A percentile compares a stretch with the other conserved stretches of the same genome.
Conservation (phyloP, 2,113 vertebrate species). For the Gallinago paraguaiae region DNA sequence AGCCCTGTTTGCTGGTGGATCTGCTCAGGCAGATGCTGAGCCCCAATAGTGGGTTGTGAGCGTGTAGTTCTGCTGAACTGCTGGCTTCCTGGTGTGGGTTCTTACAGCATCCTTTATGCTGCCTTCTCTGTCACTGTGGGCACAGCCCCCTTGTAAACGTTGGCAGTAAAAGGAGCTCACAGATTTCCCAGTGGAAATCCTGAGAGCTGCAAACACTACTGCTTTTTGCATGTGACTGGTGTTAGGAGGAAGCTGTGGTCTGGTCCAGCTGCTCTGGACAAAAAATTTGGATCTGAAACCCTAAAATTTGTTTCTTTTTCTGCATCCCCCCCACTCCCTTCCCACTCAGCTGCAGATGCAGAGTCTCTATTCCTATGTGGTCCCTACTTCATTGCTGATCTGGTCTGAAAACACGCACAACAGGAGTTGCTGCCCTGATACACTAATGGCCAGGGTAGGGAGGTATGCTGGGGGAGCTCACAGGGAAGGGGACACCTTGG, state of each 20-base stretch:
- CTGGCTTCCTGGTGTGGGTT: not conserved
- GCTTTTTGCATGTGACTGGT: not conserved
- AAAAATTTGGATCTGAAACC: not conserved
- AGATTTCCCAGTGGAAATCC: not conserved
- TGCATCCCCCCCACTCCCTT: not conserved
- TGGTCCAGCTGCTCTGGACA: not conserved
- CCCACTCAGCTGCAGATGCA: not conserved
- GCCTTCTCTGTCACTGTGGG: rapidly evolving
- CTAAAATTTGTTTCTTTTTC: not conserved
- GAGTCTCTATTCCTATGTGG: rapidly evolving
- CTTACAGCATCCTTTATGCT: not conserved
- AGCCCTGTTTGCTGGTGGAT: not conserved
- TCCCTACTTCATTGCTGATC: not conserved
- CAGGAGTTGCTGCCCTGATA: not conserved
- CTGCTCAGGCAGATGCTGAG: not conserved
- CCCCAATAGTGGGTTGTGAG: not conserved
- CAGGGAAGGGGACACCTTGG: not conserved
- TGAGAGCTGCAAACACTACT: not conserved
- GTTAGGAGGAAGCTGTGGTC: not conserved
- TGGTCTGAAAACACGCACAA: not conserved
- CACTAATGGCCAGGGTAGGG: not conserved
- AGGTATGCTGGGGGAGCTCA: not conserved
- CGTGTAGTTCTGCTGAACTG: rapidly evolving
- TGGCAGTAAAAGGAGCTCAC: not conserved
- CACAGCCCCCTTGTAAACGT: not conserved